Base-by-base conservation (phyloP, 1,140 invertebrate species). In the Phymorhynchus buccinoides region DNA sequence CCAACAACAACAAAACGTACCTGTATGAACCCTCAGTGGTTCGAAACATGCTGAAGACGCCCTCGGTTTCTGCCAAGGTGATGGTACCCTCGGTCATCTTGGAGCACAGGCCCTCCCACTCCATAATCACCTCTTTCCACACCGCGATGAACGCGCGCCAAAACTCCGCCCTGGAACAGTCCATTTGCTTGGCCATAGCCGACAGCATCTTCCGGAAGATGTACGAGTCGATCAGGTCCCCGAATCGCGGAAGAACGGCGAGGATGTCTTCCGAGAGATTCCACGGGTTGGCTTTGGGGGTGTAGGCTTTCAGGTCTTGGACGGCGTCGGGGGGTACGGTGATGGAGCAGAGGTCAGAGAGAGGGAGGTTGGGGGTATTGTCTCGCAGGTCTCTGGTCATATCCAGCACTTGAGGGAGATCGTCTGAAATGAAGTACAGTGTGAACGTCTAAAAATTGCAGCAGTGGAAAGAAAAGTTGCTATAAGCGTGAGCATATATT, bases 201-300 rank as follows among this genome's bases (percentile, higher is more conserved):
- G 80, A 66, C 9, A 82, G 41, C 6, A 82, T 37, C 39, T 41
- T 82, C 1, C n/a, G 2, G 35, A 82, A 82, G 52, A 82, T 68
- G 30, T 12, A 18, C 22, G 52, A 39, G 12, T 2, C 3, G 1
- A 82, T 62, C 4, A n/a, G 12, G 37, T 52, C 35, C 37, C 35
- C 56, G 30, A 82, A 56, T 2, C 35, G 9, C 3, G 80, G 52
- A 0, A 82, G 80, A 32, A 68, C 12, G 4, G 52, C 12, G 1
- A 68, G 9, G 52, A 68, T 39, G 18, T 16, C 35, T 22, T 82
- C 80, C 42, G 80, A 37, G 18, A 48, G 44, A 6, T 48, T 48
- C 44, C 44, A 48, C 7, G 7, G 44, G 44, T 48, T 48, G 44
- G 44, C 18, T 48, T 48, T 48, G 18, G 44, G 44, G 6, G 44